Percentiles rank a stretch among this genome's conserved stretches.
Evolutionary conservation across 2,888 invertebrate genomes (phyloP).

Genomic region (Agelastica alni): DNA sequence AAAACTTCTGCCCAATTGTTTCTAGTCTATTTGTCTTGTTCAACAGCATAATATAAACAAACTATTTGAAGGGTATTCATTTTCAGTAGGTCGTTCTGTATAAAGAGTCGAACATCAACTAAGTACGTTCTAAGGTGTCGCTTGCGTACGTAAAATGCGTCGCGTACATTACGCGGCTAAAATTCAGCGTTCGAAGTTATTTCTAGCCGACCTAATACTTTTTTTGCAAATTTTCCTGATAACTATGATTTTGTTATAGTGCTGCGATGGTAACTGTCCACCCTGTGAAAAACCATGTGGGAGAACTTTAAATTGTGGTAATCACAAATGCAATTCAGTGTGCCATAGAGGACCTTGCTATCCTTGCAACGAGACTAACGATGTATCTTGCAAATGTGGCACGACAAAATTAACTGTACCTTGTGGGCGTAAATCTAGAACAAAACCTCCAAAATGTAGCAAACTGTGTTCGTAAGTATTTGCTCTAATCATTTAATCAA

Average conservation of each 20-base stretch:
- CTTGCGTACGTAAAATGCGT: too few species aligned
- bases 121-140: too few species aligned
- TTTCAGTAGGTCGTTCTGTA: too few species aligned
- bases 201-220: too few species aligned
- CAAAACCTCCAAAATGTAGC: conserved; percentile 79
- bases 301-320: conserved; percentile 79
- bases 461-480: conserved; percentile 69
- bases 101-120: too few species aligned
- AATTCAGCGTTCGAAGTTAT: too few species aligned
- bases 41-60: too few species aligned
- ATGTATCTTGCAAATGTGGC: conserved; percentile 81
- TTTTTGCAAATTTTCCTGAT: not conserved
- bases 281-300: conserved; percentile 86
- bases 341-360: conserved; percentile 86
- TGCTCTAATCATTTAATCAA: too few species aligned
- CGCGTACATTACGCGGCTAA: too few species aligned
- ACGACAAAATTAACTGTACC: conserved; percentile 77
- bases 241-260: conserved; percentile 59
- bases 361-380: conserved; percentile 75
- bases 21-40: too few species aligned
- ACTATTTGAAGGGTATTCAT: too few species aligned
- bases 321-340: conserved; percentile 81
- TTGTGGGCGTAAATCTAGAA: conserved; percentile 79
- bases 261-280: conserved; percentile 83
- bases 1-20: too few species aligned